A percentile compares a stretch with the other conserved stretches of the same genome.
Conservation (phyloP, 1,140 invertebrate genomes). For the Onthophagus taurus region DNA sequence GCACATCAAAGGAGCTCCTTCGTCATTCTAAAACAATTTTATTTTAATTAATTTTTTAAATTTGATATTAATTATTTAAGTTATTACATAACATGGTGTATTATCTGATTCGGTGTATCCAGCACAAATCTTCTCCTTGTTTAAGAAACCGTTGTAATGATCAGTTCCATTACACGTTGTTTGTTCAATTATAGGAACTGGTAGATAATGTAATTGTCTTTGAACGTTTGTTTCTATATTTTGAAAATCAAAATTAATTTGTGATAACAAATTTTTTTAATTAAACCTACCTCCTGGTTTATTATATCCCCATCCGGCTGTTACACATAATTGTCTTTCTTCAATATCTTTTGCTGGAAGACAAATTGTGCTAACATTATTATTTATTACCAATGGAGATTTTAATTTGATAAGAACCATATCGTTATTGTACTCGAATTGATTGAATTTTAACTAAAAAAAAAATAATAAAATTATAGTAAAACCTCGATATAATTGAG, state of each 20-base stretch:
- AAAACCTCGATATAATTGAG: too few relatives aligned
- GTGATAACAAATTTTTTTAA: neutral
- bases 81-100: constrained; percentile 50
- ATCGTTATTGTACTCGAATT: constrained; percentile 50
- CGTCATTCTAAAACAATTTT: constrained; percentile 47
- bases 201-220: constrained; percentile 46
- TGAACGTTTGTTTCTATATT: constrained; percentile 42
- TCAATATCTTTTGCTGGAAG: constrained; percentile 42
- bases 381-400: constrained; percentile 43
- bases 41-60: constrained; percentile 6
- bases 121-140: constrained; percentile 47
- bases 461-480: neutral
- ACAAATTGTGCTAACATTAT: constrained; percentile 48
- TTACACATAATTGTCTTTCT: constrained; percentile 47
- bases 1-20: constrained; percentile 56
- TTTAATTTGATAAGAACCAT: constrained; percentile 46
- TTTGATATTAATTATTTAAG: constrained; percentile 5
- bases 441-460: constrained; percentile 47
- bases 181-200: constrained; percentile 44
- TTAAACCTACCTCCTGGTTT: constrained; percentile 37
- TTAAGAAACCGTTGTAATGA: constrained; percentile 49
- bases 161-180: constrained; percentile 50
- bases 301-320: constrained; percentile 49
- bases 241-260: constrained; percentile 1
- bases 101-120: constrained; percentile 47